phyloP scores from a whole-genome alignment of 1,140 invertebrate genomes.

The Drosophila eugracilis region DNA sequence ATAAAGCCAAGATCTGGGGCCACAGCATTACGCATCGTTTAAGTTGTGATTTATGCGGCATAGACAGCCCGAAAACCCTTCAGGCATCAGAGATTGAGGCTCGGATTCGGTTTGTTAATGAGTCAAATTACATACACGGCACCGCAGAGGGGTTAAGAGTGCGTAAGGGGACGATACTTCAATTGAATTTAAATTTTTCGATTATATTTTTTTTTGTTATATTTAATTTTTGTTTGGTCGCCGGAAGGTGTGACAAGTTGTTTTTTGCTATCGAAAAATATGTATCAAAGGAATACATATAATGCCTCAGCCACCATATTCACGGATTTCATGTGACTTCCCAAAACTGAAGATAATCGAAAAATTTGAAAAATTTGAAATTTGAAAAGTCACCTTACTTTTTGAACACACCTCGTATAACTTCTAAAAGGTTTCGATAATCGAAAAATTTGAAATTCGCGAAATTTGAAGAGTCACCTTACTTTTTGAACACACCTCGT shows the following conservation, averaged over 20 bases:
- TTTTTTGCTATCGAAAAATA: conserved; percentile 58
- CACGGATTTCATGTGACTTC: too few species aligned
- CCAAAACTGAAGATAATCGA: too few species aligned
- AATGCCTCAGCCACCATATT: too few species aligned
- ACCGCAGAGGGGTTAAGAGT: conserved; percentile 16
- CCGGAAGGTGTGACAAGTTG: conserved; percentile 83
- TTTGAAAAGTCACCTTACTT: too few species aligned
- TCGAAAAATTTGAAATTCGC: too few species aligned
- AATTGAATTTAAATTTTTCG: too few species aligned
- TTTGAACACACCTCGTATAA: too few species aligned
- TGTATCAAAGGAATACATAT: background rate
- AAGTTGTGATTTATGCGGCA: conserved; percentile 82
- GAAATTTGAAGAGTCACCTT: too few species aligned
- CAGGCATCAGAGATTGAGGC: conserved; percentile 50
- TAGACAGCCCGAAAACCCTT: conserved; percentile 64
- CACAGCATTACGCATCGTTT: conserved; percentile 79
- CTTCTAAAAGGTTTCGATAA: too few species aligned
- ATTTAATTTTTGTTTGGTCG: conserved; percentile 74
- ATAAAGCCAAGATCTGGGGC: conserved; percentile 60
- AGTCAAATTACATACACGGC: conserved; percentile 78
- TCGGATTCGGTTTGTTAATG: conserved; percentile 77
- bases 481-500: too few species aligned
- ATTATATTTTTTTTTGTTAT: too few species aligned
- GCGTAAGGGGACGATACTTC: conserved; percentile 5
- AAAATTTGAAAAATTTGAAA: too few species aligned